These are phyloP conservation scores for Coregonus suidteri DNA, from an alignment of 2,797 vertebrate species.

Conservation along the genomic window DNA sequence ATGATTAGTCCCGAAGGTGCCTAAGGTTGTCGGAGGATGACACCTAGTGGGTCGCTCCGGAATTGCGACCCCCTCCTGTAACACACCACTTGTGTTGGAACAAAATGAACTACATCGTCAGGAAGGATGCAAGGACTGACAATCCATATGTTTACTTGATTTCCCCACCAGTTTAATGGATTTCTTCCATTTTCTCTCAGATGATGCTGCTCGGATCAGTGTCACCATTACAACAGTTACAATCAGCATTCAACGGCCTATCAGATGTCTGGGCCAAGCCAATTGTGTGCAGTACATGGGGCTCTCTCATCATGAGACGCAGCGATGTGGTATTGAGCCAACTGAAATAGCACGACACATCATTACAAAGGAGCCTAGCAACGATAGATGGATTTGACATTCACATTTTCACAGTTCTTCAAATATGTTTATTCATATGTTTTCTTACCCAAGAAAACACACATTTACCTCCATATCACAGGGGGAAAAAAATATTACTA, in stretches of 20 bases:
- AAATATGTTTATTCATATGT: too few relatives aligned
- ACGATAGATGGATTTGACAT: too few relatives aligned
- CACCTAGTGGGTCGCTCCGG: too few relatives aligned
- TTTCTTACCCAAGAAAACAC: too few relatives aligned
- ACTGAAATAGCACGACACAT: neutral
- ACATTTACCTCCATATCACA: neutral
- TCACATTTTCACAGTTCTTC: too few relatives aligned
- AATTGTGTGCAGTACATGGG: constrained; percentile 26
- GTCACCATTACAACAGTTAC: neutral
- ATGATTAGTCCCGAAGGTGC: too few relatives aligned
- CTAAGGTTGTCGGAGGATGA: too few relatives aligned
- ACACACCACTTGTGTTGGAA: too few relatives aligned
- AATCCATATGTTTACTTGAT: neutral
- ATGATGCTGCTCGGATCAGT: constrained; percentile 16
- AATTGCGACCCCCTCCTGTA: too few relatives aligned
- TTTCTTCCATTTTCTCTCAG: neutral
- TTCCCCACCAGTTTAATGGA: neutral
- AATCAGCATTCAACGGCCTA: constrained; percentile 20
- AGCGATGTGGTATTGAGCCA: neutral
- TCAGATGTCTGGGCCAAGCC: constrained; percentile 10
- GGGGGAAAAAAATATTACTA: neutral
- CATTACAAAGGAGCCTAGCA: neutral
- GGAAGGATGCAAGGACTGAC: too few relatives aligned
- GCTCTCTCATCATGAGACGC: constrained; percentile 13
- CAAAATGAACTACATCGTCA: too few relatives aligned